Percentiles rank a stretch among this genome's conserved stretches.
These are phyloP conservation scores for Premnoplex brunnescens DNA, from an alignment of 2,797 vertebrate genomes.

Conservation along the genomic window DNA sequence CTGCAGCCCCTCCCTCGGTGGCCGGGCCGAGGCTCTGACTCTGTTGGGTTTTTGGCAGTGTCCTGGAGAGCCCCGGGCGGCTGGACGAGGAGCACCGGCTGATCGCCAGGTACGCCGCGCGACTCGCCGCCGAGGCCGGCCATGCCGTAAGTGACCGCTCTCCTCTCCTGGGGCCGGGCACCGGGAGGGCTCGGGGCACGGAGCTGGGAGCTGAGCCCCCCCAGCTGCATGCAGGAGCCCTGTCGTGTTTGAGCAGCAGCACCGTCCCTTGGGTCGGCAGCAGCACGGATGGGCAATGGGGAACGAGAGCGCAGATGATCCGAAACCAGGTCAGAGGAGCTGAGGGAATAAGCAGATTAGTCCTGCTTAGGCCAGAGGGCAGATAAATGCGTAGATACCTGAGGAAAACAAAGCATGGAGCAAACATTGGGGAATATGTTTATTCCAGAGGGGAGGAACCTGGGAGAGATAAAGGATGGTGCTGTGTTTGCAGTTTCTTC, in stretches of 20 bases:
- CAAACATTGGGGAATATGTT: not conserved
- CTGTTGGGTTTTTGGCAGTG: conserved; percentile 72
- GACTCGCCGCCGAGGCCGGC: conserved; percentile 93
- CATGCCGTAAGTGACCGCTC: conserved; percentile 82
- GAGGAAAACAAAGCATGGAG: not conserved
- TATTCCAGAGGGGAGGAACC: not conserved
- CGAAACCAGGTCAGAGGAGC: not conserved
- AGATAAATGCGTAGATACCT: not conserved
- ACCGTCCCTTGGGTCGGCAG: too few relatives aligned
- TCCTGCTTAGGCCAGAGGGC: not conserved
- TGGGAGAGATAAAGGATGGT: not conserved
- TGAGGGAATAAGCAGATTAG: not conserved
- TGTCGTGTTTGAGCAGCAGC: too few relatives aligned
- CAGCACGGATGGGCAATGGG: too few relatives aligned
- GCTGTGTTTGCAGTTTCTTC: not conserved
- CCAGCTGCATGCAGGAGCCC: fast-evolving
- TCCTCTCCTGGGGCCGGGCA: too few relatives aligned
- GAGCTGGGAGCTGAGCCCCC: not conserved
- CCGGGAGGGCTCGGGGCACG: not conserved
- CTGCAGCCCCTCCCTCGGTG: not conserved
- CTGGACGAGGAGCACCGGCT: conserved; percentile 95
- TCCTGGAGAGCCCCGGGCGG: conserved; percentile 92
- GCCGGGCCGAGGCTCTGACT: not conserved
- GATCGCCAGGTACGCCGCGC: conserved; percentile 94
- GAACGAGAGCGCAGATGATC: not conserved